Conservation (phyloP, 2,888 invertebrate species). For the Orthonychiurus folsomi region DNA sequence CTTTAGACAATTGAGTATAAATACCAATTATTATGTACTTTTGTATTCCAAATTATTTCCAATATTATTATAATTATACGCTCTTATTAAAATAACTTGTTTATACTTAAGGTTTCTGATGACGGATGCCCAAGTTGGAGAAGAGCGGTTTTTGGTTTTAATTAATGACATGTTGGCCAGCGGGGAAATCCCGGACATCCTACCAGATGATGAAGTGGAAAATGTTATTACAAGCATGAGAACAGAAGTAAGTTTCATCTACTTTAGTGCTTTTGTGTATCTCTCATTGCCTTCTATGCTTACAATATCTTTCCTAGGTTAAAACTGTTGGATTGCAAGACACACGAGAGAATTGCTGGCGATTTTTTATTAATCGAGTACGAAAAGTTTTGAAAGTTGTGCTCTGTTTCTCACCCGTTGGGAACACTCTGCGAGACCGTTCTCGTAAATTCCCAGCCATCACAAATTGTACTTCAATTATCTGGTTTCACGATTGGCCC, state of each 20-base stretch:
- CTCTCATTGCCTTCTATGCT: neutral
- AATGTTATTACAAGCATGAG: constrained; percentile 48
- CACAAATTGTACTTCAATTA: constrained; percentile 88
- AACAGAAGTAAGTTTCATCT: constrained; percentile 31
- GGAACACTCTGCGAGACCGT: constrained; percentile 80
- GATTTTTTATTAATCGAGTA: constrained; percentile 92
- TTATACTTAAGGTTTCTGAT: too few relatives aligned
- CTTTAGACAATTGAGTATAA: constrained; percentile 1
- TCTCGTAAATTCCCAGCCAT: constrained; percentile 93
- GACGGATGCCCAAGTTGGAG: constrained; percentile 94
- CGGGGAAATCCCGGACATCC: constrained; percentile 90
- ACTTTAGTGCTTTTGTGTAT: too few relatives aligned
- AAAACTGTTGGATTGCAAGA: constrained; percentile 83
- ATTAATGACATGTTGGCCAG: constrained; percentile 93
- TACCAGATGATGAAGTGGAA: constrained; percentile 92
- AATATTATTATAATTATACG: too few relatives aligned
- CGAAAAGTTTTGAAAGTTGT: constrained; percentile 61
- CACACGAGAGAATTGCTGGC: constrained; percentile 93
- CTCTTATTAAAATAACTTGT: too few relatives aligned
- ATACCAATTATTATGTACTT: too few relatives aligned
- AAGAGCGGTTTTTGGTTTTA: constrained; percentile 86
- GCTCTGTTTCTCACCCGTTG: constrained; percentile 95
- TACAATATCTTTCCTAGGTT: too few relatives aligned
- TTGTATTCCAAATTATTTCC: too few relatives aligned
- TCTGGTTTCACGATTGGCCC: constrained; percentile 99